Percentiles rank a stretch among this genome's conserved stretches.
These are phyloP conservation scores for Diprion similis DNA, from an alignment of 1,140 invertebrate species.

Conservation along the genomic window DNA sequence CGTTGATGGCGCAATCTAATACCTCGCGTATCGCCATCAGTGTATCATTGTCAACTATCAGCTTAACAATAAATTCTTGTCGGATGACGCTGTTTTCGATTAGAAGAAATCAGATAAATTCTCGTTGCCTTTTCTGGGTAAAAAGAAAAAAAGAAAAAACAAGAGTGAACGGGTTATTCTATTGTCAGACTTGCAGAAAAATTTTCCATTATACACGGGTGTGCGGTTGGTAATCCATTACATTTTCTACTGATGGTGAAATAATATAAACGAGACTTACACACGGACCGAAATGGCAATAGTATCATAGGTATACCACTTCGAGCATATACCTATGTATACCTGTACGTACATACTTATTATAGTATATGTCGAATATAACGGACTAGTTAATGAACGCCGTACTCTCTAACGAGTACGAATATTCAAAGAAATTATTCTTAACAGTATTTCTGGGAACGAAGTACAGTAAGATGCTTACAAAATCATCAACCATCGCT, in stretches of 20 bases:
- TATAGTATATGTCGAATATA: background rate
- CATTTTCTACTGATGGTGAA: no score
- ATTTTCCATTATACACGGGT: no score
- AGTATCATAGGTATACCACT: no score
- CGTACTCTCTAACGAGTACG: background rate
- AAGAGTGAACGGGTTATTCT: background rate
- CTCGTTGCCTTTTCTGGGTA: background rate
- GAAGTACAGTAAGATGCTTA: background rate
- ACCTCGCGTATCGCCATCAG: background rate
- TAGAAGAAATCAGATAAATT: slow-evolving; percentile 2
- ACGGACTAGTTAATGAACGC: background rate
- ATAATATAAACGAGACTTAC: no score
- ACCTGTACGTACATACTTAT: no score
- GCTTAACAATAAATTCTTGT: background rate
- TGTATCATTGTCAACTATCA: background rate
- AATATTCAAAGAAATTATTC: background rate
- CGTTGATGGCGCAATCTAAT: no score
- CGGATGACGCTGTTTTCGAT: background rate
- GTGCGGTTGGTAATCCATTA: no score
- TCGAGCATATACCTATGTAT: no score
- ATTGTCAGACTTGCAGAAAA: background rate
- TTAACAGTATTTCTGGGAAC: background rate
- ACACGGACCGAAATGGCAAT: no score
- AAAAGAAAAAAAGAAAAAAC: no score
- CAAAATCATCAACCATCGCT: background rate